These are phyloP conservation scores for Tipula confusa DNA, from an alignment of 2,888 invertebrate species.

Conservation along the genomic window DNA sequence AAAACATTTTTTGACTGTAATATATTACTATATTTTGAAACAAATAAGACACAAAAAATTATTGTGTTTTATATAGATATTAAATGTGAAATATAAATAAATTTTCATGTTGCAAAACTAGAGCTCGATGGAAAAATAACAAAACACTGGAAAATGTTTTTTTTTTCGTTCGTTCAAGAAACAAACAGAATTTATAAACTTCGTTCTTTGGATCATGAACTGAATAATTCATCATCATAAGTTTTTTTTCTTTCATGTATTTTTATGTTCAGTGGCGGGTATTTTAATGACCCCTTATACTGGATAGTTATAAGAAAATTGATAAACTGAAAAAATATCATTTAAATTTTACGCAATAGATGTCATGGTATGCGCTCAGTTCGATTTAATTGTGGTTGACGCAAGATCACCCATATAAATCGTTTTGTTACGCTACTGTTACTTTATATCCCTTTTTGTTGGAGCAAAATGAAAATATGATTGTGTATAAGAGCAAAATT, in stretches of 20 bases:
- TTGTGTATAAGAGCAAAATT: neutral
- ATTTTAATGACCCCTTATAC: no score
- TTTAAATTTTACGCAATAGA: neutral
- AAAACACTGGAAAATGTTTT: constrained; percentile 16
- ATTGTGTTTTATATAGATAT: neutral
- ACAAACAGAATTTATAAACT: constrained; percentile 30
- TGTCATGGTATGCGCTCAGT: no score
- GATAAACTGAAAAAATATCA: neutral
- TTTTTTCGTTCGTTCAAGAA: constrained; percentile 12
- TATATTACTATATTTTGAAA: neutral
- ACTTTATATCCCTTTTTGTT: neutral
- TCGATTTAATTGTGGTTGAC: neutral
- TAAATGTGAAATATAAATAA: constrained; percentile 28
- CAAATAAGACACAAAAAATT: constrained; percentile 4
- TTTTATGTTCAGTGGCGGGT: neutral
- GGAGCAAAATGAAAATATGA: neutral
- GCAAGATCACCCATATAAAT: neutral
- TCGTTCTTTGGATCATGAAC: constrained; percentile 30
- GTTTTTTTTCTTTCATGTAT: constrained; percentile 28
- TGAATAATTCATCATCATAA: constrained; percentile 30
- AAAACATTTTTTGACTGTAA: constrained; percentile 3
- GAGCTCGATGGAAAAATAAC: neutral
- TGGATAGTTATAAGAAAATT: no score
- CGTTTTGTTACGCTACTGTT: neutral
- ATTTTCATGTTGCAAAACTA: constrained; percentile 28